A percentile compares a stretch with the other conserved stretches of the same genome.
Evolutionary conservation across 2,113 vertebrate species (phyloP).

Genomic region (Amphilophus citrinellus): DNA sequence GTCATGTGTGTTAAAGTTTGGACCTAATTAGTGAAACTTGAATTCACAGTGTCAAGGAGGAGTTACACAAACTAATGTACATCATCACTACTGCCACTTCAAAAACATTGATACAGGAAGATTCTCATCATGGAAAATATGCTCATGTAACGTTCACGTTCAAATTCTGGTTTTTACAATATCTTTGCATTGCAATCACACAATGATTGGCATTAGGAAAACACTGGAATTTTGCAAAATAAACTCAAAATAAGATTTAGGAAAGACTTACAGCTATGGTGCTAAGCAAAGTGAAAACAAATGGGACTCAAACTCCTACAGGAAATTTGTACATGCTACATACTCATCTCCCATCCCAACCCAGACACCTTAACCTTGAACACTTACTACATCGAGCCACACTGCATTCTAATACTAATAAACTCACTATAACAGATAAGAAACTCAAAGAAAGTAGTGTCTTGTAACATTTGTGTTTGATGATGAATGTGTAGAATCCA

Average conservation of each 20-base stretch:
- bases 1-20: not conserved
- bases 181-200: not conserved
- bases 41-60: not conserved
- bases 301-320: not conserved
- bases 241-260: not conserved
- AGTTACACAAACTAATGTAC: not conserved
- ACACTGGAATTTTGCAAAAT: not conserved
- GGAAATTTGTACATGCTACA: not conserved
- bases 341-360: not conserved
- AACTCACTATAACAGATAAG: not conserved
- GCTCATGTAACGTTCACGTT: not conserved
- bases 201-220: not conserved
- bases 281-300: not conserved
- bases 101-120: not conserved
- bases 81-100: not conserved
- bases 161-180: not conserved
- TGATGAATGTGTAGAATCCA: slow-evolving; percentile 5
- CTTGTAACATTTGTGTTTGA: not conserved
- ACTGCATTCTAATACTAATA: not conserved
- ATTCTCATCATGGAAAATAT: not conserved
- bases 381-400: not conserved
- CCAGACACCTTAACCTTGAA: not conserved
- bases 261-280: not conserved
- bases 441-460: not conserved
- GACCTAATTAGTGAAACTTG: not conserved